Evolutionary conservation across 2,888 invertebrate genomes (phyloP).

Genomic region (Lithophane socia): DNA sequence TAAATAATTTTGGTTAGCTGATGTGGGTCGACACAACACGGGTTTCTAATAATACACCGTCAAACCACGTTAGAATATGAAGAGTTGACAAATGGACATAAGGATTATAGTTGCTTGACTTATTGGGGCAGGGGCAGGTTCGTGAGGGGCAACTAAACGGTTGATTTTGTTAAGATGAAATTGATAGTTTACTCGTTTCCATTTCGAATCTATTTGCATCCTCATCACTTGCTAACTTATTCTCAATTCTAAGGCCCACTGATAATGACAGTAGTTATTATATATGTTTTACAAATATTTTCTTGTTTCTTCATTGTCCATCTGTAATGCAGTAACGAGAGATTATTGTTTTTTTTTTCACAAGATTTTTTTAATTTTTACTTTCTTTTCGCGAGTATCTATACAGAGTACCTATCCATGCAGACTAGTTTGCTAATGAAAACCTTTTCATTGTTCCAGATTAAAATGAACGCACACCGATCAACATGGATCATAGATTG

Average conservation of each 20-base stretch:
- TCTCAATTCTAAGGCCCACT: not conserved
- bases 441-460: constrained; percentile 78
- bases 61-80: constrained; percentile 41
- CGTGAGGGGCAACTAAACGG: not conserved
- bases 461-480: constrained; percentile 77
- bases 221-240: not conserved
- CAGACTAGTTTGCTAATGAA: constrained; percentile 3
- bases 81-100: constrained; percentile 34
- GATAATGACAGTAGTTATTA: not conserved
- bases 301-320: not conserved
- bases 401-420: not conserved
- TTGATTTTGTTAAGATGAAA: not conserved
- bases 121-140: constrained; percentile 10
- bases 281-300: not conserved
- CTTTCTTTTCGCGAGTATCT: not conserved
- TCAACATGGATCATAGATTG: constrained; percentile 79
- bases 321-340: not conserved
- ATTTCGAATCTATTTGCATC: not conserved
- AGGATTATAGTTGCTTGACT: constrained; percentile 29
- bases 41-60: constrained; percentile 32
- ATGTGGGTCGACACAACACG: constrained; percentile 53
- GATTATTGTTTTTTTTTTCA: too few relatives aligned
- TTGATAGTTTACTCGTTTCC: not conserved
- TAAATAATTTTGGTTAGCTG: constrained; percentile 58
- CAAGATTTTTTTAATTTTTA: too few relatives aligned